Percentiles rank a stretch among this genome's conserved stretches.
phyloP scores from a whole-genome alignment of 1,140 invertebrate genomes.

The Drosophila quadrilineata region DNA sequence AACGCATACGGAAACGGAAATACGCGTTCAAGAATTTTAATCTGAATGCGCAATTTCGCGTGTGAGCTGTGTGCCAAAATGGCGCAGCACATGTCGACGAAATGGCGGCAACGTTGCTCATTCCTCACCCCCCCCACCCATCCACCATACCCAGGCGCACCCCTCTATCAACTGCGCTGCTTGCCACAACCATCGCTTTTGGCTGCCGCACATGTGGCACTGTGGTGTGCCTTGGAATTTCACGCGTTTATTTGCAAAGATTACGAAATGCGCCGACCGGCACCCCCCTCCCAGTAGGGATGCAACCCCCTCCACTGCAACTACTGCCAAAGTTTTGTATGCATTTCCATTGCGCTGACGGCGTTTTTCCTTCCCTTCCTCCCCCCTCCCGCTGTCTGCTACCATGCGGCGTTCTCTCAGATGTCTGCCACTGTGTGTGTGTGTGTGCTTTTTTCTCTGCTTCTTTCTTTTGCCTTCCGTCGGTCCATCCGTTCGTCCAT shows the following conservation, averaged over 20 bases:
- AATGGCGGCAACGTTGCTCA: conserved; percentile 24
- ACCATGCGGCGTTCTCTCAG: not conserved
- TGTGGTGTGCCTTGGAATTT: conserved; percentile 75
- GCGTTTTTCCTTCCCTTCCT: conserved; percentile 22
- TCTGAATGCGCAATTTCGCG: conserved; percentile 76
- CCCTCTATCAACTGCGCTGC: no score
- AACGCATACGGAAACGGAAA: conserved; percentile 70
- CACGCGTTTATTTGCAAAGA: conserved; percentile 78
- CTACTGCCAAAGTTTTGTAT: conserved; percentile 74
- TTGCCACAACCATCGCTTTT: not conserved
- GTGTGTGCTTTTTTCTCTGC: conserved; percentile 10
- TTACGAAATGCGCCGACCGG: conserved; percentile 67
- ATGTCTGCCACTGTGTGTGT: conserved; percentile 15
- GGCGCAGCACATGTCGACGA: conserved; percentile 49
- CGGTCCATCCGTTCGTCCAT: conserved; percentile 45
- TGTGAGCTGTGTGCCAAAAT: conserved; percentile 76
- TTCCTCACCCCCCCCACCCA: not conserved
- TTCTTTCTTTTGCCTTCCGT: conserved; percentile 20
- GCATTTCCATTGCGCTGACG: conserved; percentile 53
- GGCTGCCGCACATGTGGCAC: conserved; percentile 47
- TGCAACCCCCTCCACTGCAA: no score
- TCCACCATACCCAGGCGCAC: not conserved
- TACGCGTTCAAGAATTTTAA: conserved; percentile 77
- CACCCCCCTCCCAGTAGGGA: conserved; percentile 32
- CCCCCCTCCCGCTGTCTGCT: not conserved